phyloP scores from a whole-genome alignment of 2,888 invertebrate species.

The Caenorhabditis doughertyi region DNA sequence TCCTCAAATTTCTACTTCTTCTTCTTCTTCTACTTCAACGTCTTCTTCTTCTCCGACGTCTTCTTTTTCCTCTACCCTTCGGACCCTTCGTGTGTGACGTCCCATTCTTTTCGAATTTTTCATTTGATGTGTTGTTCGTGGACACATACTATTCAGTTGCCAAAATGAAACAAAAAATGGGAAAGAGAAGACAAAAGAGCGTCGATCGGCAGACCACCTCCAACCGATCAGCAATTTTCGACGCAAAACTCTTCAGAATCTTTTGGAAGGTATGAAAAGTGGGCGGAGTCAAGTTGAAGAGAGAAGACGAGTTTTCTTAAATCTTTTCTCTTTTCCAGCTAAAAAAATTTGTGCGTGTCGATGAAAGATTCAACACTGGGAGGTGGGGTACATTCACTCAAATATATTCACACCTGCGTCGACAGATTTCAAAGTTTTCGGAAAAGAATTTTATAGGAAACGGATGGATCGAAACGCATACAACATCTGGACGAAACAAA shows the following conservation, averaged over 20 bases:
- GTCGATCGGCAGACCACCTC: background rate
- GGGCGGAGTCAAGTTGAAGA: constrained; percentile 42
- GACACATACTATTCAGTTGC: constrained; percentile 2
- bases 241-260: constrained; percentile 40
- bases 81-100: constrained; percentile 49
- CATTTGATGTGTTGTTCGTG: constrained; percentile 33
- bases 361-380: constrained; percentile 54
- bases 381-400: background rate
- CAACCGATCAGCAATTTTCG: constrained; percentile 42
- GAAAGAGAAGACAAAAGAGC: constrained; percentile 29
- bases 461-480: constrained; percentile 25
- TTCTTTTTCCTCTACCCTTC: background rate
- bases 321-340: background rate
- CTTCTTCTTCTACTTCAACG: constrained; percentile 13
- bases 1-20: constrained; percentile 51
- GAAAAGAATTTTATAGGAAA: constrained; percentile 36
- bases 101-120: constrained; percentile 40
- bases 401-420: constrained; percentile 50
- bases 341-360: constrained; percentile 44
- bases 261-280: constrained; percentile 31
- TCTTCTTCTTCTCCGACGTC: constrained; percentile 1
- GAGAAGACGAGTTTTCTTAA: background rate
- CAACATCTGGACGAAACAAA: constrained; percentile 36
- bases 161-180: constrained; percentile 45
- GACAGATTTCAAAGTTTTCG: constrained; percentile 31